Percentiles rank a stretch among this genome's conserved stretches.
phyloP scores from a whole-genome alignment of 2,888 invertebrate species.

The Volucella inflata region DNA sequence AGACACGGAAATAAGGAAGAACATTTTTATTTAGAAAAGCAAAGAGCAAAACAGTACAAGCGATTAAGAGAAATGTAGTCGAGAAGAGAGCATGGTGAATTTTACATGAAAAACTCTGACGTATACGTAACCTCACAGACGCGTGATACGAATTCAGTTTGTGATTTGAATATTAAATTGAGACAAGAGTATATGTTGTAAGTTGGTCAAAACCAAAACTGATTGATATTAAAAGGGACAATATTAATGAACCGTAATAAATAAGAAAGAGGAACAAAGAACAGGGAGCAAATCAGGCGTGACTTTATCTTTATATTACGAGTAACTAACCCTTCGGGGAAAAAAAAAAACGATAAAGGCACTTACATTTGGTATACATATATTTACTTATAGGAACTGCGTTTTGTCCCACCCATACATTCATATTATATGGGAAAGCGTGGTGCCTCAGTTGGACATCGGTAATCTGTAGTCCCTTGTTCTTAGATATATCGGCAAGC shows the following conservation, averaged over 20 bases:
- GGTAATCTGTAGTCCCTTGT: no score
- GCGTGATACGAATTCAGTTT: slow-evolving; percentile 5
- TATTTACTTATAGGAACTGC: no score
- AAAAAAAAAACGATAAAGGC: no score
- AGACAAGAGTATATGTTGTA: slow-evolving; percentile 7
- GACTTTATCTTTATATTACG: no score
- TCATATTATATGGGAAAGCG: no score
- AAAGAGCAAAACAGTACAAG: slow-evolving; percentile 33
- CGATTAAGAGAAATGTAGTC: slow-evolving; percentile 16
- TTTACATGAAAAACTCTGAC: slow-evolving; percentile 29
- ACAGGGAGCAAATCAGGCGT: background rate
- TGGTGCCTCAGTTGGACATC: no score
- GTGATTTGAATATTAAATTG: slow-evolving; percentile 60
- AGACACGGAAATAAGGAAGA: slow-evolving; percentile 37
- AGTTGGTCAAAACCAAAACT: slow-evolving; percentile 6
- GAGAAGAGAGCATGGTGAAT: slow-evolving; percentile 64
- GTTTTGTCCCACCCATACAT: no score
- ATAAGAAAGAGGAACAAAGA: background rate
- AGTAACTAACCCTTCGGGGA: no score
- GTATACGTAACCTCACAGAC: slow-evolving; percentile 51
- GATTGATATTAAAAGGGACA: slow-evolving; percentile 2
- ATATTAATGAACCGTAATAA: slow-evolving; percentile 24
- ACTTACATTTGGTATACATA: no score
- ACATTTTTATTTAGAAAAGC: slow-evolving; percentile 50
- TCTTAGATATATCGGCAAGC: no score